These are phyloP conservation scores for Zalophus californianus DNA, from an alignment of 2,797 vertebrate species.

Conservation along the genomic window DNA sequence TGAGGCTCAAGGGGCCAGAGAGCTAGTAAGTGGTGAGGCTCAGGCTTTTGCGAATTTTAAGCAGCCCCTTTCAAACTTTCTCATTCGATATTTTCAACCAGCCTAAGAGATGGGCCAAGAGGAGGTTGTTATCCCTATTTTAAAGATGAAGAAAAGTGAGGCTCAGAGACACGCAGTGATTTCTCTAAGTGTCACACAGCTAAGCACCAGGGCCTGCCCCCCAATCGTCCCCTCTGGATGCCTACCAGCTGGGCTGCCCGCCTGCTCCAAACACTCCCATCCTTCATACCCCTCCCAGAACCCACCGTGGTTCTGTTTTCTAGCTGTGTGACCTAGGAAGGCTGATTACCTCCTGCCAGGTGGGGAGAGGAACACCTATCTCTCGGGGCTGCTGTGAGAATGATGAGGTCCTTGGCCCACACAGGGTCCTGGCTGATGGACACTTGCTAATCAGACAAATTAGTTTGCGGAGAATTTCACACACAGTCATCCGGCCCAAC, in stretches of 20 bases:
- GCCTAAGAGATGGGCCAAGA: neutral
- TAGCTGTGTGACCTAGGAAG: neutral
- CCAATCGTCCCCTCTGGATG: neutral
- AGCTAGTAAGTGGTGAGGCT: neutral
- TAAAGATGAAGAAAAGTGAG: neutral
- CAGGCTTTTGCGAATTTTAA: neutral
- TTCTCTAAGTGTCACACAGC: neutral
- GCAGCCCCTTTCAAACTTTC: neutral
- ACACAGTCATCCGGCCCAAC: neutral
- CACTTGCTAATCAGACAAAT: neutral
- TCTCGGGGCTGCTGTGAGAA: neutral
- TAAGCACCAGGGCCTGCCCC: neutral
- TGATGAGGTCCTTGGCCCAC: accelerated
- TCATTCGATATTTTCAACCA: neutral
- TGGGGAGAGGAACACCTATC: too few species aligned
- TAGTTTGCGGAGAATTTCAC: neutral
- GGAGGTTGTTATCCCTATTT: neutral
- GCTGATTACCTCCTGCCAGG: neutral
- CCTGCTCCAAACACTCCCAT: neutral
- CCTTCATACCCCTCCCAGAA: neutral
- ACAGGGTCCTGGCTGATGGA: neutral
- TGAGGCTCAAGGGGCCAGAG: neutral
- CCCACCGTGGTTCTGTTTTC: accelerated
- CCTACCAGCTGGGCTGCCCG: neutral
- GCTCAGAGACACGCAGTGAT: neutral